These are phyloP conservation scores for Peromyscus leucopus DNA, from an alignment of 2,113 vertebrate species.

Conservation along the genomic window DNA sequence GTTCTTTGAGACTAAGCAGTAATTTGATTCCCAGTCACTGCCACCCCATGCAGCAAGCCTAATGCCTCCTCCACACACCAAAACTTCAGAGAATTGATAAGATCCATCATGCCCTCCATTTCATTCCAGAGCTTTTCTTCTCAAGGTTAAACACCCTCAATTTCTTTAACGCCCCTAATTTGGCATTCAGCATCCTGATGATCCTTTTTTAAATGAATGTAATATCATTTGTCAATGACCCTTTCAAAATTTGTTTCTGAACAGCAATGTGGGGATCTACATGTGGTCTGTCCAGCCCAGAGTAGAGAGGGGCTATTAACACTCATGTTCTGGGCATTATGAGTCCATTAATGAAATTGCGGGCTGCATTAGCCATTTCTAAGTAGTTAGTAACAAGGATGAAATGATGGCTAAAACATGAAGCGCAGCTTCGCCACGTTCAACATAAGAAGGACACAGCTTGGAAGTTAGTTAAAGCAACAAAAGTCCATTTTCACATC, in stretches of 20 bases:
- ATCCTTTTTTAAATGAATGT: slow-evolving; percentile 67
- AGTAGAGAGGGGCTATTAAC: slow-evolving; percentile 63
- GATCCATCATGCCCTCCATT: slow-evolving; percentile 51
- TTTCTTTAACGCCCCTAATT: slow-evolving; percentile 78
- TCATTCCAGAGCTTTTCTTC: slow-evolving; percentile 65
- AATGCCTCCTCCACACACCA: slow-evolving; percentile 46
- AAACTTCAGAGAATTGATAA: slow-evolving; percentile 63
- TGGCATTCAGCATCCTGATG: slow-evolving; percentile 71
- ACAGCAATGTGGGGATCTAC: slow-evolving; percentile 60
- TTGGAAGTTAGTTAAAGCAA: slow-evolving; percentile 39
- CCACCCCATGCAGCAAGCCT: background rate
- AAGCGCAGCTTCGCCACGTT: slow-evolving; percentile 52
- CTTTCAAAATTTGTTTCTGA: slow-evolving; percentile 75
- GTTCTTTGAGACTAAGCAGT: slow-evolving; percentile 35
- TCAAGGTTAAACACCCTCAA: slow-evolving; percentile 81
- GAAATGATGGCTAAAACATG: slow-evolving; percentile 54
- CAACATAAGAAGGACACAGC: background rate
- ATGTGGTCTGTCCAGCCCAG: slow-evolving; percentile 42
- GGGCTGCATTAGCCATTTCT: slow-evolving; percentile 60
- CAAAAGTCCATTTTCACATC: background rate
- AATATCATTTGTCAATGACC: slow-evolving; percentile 80
- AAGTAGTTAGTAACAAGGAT: slow-evolving; percentile 53
- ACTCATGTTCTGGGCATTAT: slow-evolving; percentile 65
- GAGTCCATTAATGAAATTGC: slow-evolving; percentile 74
- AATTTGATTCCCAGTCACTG: slow-evolving; percentile 50